phyloP scores from a whole-genome alignment of 1,140 invertebrate genomes.

The Bombyx mandarina region DNA sequence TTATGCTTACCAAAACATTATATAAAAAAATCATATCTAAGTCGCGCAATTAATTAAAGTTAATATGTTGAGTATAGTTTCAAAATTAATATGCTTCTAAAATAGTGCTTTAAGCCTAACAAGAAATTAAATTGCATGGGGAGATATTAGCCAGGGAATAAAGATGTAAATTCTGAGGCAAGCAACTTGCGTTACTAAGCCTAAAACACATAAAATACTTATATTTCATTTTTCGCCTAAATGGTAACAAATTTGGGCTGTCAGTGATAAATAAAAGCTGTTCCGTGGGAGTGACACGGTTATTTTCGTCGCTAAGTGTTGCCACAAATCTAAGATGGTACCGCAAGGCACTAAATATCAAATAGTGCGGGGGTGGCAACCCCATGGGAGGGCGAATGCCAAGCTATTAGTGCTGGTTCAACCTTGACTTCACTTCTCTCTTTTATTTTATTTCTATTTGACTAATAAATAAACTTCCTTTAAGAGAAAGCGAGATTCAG shows the following conservation, averaged over 20 bases:
- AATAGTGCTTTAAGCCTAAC: no score
- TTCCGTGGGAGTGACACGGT: slow-evolving; percentile 38
- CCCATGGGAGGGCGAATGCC: slow-evolving; percentile 37
- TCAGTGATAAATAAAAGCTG: slow-evolving; percentile 38
- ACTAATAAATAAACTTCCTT: slow-evolving; percentile 7
- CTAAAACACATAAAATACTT: no score
- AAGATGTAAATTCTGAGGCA: no score
- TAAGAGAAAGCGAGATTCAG: no score
- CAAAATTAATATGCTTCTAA: no score
- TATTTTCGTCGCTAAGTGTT: slow-evolving; percentile 43
- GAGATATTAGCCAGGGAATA: no score
- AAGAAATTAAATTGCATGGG: no score
- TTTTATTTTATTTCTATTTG: slow-evolving; percentile 11
- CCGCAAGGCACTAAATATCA: slow-evolving; percentile 63
- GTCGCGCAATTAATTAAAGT: no score
- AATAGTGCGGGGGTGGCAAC: slow-evolving; percentile 41
- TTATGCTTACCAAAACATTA: no score
- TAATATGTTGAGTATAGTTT: no score
- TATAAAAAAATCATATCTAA: no score
- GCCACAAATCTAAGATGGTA: slow-evolving; percentile 64
- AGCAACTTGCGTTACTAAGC: no score
- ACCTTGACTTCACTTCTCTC: slow-evolving; percentile 39
- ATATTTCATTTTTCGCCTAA: background rate
- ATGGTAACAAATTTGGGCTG: background rate
- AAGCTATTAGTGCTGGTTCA: slow-evolving; percentile 58